Base-by-base conservation (phyloP, 1,140 invertebrate genomes). In the Sycophaga agraensis region DNA sequence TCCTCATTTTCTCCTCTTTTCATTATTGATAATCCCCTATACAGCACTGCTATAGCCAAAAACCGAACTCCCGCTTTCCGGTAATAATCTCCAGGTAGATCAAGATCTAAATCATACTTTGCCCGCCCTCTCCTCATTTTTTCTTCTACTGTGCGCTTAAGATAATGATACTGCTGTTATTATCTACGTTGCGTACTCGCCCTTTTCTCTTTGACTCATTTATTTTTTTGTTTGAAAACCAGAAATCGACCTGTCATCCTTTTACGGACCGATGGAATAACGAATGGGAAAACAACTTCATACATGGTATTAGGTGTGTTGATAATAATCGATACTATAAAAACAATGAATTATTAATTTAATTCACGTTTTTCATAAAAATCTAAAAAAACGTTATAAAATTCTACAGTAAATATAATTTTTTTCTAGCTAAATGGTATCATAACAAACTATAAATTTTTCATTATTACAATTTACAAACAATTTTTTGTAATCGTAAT, bases 41-140 rank as follows among this genome's bases (percentile, higher is more conserved):
- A 24, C 22, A 43, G 1, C 35, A 17, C 35, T 37, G 12, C 42
- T 39, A 42, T 26, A 37, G 4, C 28, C 60, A 24, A 57, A 56
- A 55, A 34, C 51, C 40, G 34, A 62, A 51, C 60, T 57, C 39
- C 42, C 39, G n/a, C 54, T 51, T 57, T 53, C 39, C 24, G 35
- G 34, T 63, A 63, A 63, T 50, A 56, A 63, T 63, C 61, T 58
- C 9, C 46, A 50, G 54, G 48, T 63, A 57, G 61, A 63, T 63
- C 54, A 28, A 45, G 61, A 63, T 63, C 61, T 57, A 63, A 63
- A 63, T 63, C 55, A 63, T 63, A 63, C 48, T 63, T 43, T 42
- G 24, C 37, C 46, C 53, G 35, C 53, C 53, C 46, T 46, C 48
- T 63, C n/a, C 39, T 42, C 24, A 34, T 22, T 48, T 43, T 14